A percentile compares a stretch with the other conserved stretches of the same genome.
These are phyloP conservation scores for Morphnarchus princeps DNA, from an alignment of 2,113 vertebrate species.

Conservation along the genomic window DNA sequence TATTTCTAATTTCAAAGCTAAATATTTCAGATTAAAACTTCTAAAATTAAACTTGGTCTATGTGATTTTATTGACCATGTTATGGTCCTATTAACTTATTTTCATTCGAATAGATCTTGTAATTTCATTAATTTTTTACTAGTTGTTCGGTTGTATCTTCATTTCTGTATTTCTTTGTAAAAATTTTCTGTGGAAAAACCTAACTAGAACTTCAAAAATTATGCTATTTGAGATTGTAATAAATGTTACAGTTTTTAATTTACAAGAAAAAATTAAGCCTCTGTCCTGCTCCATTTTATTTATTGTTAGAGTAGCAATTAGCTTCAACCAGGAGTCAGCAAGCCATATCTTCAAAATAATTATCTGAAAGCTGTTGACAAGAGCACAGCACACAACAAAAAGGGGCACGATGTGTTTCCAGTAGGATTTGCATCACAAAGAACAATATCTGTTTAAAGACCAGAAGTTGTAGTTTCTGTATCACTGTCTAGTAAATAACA, in stretches of 20 bases:
- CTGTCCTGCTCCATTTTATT: not conserved
- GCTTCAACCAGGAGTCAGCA: not conserved
- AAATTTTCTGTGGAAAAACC: not conserved
- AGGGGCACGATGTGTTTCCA: not conserved
- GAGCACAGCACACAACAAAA: not conserved
- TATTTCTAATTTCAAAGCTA: not conserved
- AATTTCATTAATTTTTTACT: not conserved
- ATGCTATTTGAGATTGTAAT: not conserved
- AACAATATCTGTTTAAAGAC: not conserved
- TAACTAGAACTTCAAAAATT: not conserved
- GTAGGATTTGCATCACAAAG: not conserved
- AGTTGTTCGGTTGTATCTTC: not conserved
- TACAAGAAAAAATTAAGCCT: not conserved
- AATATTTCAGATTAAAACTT: not conserved
- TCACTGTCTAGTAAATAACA: not conserved
- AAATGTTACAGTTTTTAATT: not conserved
- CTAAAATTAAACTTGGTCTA: not conserved
- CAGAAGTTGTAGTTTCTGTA: not conserved
- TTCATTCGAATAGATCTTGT: not conserved
- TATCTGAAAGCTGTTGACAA: not conserved
- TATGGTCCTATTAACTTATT: not conserved
- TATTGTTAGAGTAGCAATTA: not conserved
- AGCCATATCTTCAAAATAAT: fast-evolving
- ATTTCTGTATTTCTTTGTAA: not conserved
- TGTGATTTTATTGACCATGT: not conserved